Conservation (phyloP, 2,113 vertebrate genomes). For the Pristiophorus japonicus region DNA sequence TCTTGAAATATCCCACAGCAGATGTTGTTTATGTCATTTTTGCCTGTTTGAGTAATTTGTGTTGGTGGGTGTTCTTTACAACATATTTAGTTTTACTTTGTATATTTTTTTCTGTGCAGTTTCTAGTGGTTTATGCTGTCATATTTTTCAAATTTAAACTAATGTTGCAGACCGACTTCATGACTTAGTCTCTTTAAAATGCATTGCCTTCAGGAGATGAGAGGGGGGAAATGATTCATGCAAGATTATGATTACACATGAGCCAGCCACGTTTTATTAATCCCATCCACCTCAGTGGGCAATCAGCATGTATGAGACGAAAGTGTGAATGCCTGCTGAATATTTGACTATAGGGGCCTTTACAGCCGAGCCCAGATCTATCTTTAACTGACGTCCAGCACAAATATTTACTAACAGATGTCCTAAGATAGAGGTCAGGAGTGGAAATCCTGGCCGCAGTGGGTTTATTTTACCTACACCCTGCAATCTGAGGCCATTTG, state of each 20-base stretch:
- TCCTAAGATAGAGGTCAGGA: background rate
- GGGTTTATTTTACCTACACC: background rate
- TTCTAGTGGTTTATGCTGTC: background rate
- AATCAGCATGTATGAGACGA: background rate
- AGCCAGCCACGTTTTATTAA: background rate
- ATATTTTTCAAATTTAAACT: background rate
- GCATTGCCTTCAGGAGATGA: no score
- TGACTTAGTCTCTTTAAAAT: background rate
- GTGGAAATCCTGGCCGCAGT: background rate
- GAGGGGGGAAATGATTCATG: no score
- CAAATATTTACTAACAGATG: background rate
- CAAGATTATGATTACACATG: background rate
- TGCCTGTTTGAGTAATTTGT: background rate
- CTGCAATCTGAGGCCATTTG: background rate
- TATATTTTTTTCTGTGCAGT: background rate
- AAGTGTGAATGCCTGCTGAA: background rate
- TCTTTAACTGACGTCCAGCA: background rate
- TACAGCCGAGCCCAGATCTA: no score
- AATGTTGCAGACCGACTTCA: background rate
- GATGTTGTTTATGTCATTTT: constrained; percentile 1
- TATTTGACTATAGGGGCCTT: background rate
- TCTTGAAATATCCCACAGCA: background rate
- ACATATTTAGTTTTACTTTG: background rate
- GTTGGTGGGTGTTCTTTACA: constrained; percentile 23
- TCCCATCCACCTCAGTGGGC: background rate